Conservation (phyloP, 1,140 invertebrate species). For the Protaetia brevitarsis region DNA sequence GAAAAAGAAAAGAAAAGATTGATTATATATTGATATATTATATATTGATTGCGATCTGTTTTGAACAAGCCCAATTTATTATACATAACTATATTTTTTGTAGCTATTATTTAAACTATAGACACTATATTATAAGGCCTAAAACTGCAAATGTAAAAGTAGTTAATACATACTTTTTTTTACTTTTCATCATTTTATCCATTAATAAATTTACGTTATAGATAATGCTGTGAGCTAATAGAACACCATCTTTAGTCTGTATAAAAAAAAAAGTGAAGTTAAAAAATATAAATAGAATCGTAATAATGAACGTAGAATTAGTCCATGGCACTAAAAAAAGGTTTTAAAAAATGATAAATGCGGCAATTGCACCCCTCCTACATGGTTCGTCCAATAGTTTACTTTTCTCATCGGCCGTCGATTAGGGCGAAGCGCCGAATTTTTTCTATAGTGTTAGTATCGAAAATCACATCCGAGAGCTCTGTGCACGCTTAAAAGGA, state of each 20-base stretch:
- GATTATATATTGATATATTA: too few relatives aligned
- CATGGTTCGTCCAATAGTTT: constrained; percentile 39
- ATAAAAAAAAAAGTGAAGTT: constrained; percentile 23
- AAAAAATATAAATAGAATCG: constrained; percentile 8
- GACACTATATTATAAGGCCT: constrained; percentile 22
- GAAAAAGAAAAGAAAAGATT: too few relatives aligned
- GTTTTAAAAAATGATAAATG: constrained; percentile 17
- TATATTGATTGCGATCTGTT: background rate
- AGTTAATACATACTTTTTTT: constrained; percentile 25
- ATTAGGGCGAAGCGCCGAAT: background rate
- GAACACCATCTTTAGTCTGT: constrained; percentile 38
- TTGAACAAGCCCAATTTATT: background rate
- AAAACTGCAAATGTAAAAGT: constrained; percentile 19
- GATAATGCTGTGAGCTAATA: constrained; percentile 34
- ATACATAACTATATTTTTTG: background rate
- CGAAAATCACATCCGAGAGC: constrained; percentile 32
- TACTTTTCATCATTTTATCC: constrained; percentile 1
- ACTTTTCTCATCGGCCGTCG: background rate
- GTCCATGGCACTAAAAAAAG: constrained; percentile 38
- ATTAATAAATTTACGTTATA: constrained; percentile 22
- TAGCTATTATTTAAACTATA: constrained; percentile 8
- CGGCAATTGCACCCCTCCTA: constrained; percentile 44
- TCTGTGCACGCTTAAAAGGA: constrained; percentile 37
- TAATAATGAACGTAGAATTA: constrained; percentile 23
- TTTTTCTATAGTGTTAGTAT: background rate